Evolutionary conservation across 2,888 invertebrate species (phyloP), one percentile per base, ranked within the genome.

Genomic region (Teleiodes luculella): DNA sequence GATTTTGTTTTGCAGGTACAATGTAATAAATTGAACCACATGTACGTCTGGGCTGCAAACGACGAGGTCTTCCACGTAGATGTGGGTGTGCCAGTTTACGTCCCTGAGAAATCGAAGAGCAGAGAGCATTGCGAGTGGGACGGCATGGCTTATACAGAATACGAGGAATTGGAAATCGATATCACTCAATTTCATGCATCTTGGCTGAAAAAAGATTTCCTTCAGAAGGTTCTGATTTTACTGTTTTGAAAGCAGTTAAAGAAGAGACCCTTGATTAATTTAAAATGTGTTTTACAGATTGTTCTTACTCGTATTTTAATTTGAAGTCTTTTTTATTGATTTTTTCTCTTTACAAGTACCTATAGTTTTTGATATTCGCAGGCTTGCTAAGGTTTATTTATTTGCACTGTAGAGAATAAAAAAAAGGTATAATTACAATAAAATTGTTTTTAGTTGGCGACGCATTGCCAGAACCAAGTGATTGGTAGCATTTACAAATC

Each of bases 181-280:
- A 73, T 77, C 35, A 76, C 78, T 7, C 72, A 82, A 53, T 80
- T 86, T 53, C 85, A 71, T 64, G 74, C 72, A 1, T 67, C 80
- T 35, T 87, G 86, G 86, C 63, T 87, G 73, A 85, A 80, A 62
- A 86, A 80, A 58, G 84, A 86, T 51, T 83, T 80, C 57, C 72
- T 85, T 39, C 67, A 74, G 37, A 86, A 81, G 81, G 87, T n/a
- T n/a, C n/a, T n/a, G n/a, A n/a, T n/a, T n/a, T n/a, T 43, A 43
- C 16, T 14, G 10, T 41, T 41, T 7, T 13, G 41, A 41, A 4
- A 30, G 31, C 18, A 16, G n/a, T n/a, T n/a, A n/a, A n/a, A n/a
- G n/a, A n/a, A n/a, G n/a, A n/a, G n/a, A n/a, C n/a, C n/a, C n/a
- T n/a, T n/a, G n/a, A n/a, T n/a, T n/a, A n/a, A n/a, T n/a, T n/a